phyloP scores from a whole-genome alignment of 2,888 invertebrate genomes.

The Aspidiotus destructor region DNA sequence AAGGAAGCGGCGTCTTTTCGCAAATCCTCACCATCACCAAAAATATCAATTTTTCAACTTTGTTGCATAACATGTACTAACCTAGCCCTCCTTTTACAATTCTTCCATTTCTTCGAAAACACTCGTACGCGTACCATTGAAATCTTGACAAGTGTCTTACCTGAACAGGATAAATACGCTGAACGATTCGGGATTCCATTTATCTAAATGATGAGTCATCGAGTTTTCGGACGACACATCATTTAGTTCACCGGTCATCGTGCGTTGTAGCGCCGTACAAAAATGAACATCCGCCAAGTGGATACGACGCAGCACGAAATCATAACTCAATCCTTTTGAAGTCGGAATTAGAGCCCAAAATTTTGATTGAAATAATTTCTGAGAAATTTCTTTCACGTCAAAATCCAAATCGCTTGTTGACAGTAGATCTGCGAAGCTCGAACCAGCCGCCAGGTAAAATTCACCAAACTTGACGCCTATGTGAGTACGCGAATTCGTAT shows the following conservation, averaged over 20 bases:
- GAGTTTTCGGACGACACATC: conserved; percentile 15
- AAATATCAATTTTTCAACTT: no score
- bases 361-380: not conserved
- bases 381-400: no score
- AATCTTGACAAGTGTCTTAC: not conserved
- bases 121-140: no score
- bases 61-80: no score
- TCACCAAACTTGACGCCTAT: not conserved
- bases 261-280: conserved; percentile 1
- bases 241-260: conserved; percentile 11
- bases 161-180: conserved; percentile 17
- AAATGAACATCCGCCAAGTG: conserved; percentile 7
- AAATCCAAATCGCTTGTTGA: no score
- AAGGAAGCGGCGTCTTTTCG: no score
- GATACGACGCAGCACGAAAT: conserved; percentile 7
- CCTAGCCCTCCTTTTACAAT: no score
- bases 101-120: no score
- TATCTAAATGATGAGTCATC: not conserved
- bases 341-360: not conserved
- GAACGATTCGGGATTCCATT: conserved; percentile 6
- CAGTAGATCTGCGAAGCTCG: conserved; percentile 3
- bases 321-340: not conserved
- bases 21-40: no score
- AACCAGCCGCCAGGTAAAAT: conserved; percentile 5
- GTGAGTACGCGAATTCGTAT: no score